Conservation (phyloP, 2,888 invertebrate species). For the Archaeoteleia sp. region DNA sequence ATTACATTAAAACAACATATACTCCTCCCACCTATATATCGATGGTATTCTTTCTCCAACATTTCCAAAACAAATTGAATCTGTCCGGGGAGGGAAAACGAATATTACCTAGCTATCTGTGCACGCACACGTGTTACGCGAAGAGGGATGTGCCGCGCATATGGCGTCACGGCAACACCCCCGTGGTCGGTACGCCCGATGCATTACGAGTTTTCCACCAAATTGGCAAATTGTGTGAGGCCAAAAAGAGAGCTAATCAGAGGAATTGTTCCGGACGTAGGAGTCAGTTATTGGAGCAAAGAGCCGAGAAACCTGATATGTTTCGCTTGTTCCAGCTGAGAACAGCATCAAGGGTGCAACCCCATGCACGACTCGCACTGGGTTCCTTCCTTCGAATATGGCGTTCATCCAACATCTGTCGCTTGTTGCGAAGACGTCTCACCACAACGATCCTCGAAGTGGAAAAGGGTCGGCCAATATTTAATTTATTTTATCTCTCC, state of each 20-base stretch:
- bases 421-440: slow-evolving; percentile 56
- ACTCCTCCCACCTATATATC: too few relatives aligned
- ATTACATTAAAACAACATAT: too few relatives aligned
- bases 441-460: slow-evolving; percentile 30
- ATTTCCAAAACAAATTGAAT: neutral
- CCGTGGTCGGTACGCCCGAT: slow-evolving; percentile 58
- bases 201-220: slow-evolving; percentile 69
- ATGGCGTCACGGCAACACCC: slow-evolving; percentile 28
- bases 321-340: slow-evolving; percentile 43
- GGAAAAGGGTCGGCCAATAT: slow-evolving; percentile 43
- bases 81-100: neutral
- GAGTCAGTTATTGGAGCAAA: slow-evolving; percentile 64
- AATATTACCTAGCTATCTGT: slow-evolving; percentile 5
- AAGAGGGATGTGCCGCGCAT: slow-evolving; percentile 11
- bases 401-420: slow-evolving; percentile 72
- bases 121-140: slow-evolving; percentile 31
- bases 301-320: slow-evolving; percentile 68
- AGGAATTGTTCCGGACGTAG: slow-evolving; percentile 70
- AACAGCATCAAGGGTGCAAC: slow-evolving; percentile 55
- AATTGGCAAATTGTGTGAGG: slow-evolving; percentile 70
- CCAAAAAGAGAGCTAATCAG: slow-evolving; percentile 66
- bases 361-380: slow-evolving; percentile 61
- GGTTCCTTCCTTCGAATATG: slow-evolving; percentile 63
- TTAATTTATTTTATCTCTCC: slow-evolving; percentile 40
- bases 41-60: too few relatives aligned